phyloP scores from a whole-genome alignment of 1,140 invertebrate species.

The Ruditapes philippinarum region DNA sequence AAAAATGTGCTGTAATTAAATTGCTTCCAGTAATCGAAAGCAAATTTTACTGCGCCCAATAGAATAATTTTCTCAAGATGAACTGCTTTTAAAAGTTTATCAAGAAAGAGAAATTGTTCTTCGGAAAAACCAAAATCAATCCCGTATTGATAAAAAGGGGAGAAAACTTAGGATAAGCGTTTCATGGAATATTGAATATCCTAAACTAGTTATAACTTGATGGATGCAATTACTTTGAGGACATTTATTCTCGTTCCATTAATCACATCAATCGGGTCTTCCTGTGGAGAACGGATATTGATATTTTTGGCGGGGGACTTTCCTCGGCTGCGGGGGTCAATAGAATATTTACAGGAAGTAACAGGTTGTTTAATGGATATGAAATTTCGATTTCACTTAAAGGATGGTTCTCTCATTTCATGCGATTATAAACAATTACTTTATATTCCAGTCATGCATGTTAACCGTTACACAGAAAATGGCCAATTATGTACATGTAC shows the following conservation, averaged over 20 bases:
- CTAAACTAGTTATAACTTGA: slow-evolving; percentile 40
- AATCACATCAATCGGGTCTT: slow-evolving; percentile 21
- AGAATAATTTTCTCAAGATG: not conserved
- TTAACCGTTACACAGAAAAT: too few species aligned
- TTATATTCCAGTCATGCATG: too few species aligned
- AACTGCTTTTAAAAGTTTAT: not conserved
- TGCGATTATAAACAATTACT: too few species aligned
- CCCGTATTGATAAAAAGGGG: not conserved
- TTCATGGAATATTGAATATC: slow-evolving; percentile 3
- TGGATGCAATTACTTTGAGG: slow-evolving; percentile 38
- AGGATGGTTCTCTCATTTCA: too few species aligned
- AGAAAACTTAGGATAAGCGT: not conserved
- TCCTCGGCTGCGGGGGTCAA: not conserved
- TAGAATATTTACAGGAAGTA: too few species aligned
- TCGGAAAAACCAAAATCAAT: slow-evolving; percentile 9
- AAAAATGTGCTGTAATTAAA: too few species aligned
- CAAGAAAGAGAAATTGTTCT: not conserved
- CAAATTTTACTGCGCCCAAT: too few species aligned
- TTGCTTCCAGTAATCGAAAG: too few species aligned
- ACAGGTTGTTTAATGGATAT: too few species aligned
- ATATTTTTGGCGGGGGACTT: not conserved
- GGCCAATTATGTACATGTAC: too few species aligned
- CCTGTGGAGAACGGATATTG: slow-evolving; percentile 22
- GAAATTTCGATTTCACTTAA: too few species aligned
- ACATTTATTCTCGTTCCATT: slow-evolving; percentile 23